Base-by-base conservation (phyloP, 1,140 invertebrate species). In the Drosophila orena region DNA sequence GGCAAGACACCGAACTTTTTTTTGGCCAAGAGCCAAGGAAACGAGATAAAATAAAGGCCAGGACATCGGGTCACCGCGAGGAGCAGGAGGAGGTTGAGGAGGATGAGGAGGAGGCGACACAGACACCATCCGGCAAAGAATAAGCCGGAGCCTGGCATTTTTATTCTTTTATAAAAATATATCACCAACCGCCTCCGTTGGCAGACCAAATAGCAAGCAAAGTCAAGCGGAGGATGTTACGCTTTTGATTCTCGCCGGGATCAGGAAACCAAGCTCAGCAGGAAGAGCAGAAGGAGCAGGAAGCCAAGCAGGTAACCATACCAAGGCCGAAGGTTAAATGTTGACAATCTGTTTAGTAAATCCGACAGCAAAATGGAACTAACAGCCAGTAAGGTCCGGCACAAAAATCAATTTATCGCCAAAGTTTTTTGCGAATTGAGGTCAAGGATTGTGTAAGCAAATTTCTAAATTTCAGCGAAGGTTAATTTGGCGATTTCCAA, bases 391-490 rank as follows among this genome's bases (percentile, higher is more conserved):
- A 11, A 57, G 34, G 15, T 20, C 47, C 49, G 38, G 46, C 34
- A 42, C 24, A 69, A 81, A 81, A 81, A 83, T 81, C 79, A 81
- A 83, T 78, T 83, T 78, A 77, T 61, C 11, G 50, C 61, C 11
- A 53, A 60, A 37, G 17, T 35, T 75, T 62, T 37, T 47, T 40
- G 10, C 34, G 2, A 7, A 6, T 44, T 54, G 46, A 58, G 77
- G 76, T 74, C 66, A 64, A 43, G 49, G 66, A 55, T 55, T 46
- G 43, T 43, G 54, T 20, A 40, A 66, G 38, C 35, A n/a, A 24
- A 15, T 24, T 22, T 17, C 22, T 1, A 5, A 46, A 4, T 14
- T 14, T 14, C 2, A 14, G 11, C 11, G 4, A 14, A 38, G 12
- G 37, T 14, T 38, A 14, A 0, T 14, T 14, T 14, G 14, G 37